phyloP scores from a whole-genome alignment of 2,797 vertebrate species.

The Austrolebias charrua region DNA sequence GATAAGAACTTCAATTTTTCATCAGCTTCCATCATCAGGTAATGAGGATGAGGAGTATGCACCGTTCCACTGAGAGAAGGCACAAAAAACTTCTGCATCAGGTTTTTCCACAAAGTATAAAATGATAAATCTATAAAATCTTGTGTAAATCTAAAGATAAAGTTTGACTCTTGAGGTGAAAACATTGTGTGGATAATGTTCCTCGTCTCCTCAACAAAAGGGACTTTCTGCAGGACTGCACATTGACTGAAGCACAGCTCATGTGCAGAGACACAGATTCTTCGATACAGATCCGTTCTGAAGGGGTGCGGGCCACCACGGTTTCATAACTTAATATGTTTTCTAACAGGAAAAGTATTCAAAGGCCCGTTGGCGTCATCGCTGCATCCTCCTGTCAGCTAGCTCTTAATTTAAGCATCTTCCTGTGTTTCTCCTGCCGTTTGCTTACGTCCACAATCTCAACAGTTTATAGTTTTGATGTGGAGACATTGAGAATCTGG shows the following conservation, averaged over 20 bases:
- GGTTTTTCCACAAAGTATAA: not conserved
- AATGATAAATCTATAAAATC: not conserved
- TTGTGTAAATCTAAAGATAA: too few relatives aligned
- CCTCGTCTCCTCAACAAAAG: conserved; percentile 12
- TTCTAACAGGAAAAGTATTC: not conserved
- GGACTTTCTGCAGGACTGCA: not conserved
- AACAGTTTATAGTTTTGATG: not conserved
- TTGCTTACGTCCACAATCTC: not conserved
- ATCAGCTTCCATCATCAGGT: conserved; percentile 54
- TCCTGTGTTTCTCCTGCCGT: conserved; percentile 4
- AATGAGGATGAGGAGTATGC: conserved; percentile 24
- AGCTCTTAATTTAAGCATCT: not conserved
- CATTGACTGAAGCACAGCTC: not conserved
- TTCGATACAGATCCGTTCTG: conserved; percentile 10
- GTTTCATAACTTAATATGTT: not conserved
- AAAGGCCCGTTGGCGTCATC: conserved; percentile 5
- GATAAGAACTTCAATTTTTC: conserved; percentile 49
- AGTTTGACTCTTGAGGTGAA: too few relatives aligned
- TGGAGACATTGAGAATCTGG: not conserved
- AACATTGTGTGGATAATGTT: not conserved
- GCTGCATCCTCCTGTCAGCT: not conserved
- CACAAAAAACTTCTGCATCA: not conserved
- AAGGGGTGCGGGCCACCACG: not conserved
- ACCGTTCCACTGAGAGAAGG: not conserved
- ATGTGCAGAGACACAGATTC: too few relatives aligned